A percentile compares a stretch with the other conserved stretches of the same genome.
These are phyloP conservation scores for Pagrus major DNA, from an alignment of 2,113 vertebrate genomes.

Conservation along the genomic window DNA sequence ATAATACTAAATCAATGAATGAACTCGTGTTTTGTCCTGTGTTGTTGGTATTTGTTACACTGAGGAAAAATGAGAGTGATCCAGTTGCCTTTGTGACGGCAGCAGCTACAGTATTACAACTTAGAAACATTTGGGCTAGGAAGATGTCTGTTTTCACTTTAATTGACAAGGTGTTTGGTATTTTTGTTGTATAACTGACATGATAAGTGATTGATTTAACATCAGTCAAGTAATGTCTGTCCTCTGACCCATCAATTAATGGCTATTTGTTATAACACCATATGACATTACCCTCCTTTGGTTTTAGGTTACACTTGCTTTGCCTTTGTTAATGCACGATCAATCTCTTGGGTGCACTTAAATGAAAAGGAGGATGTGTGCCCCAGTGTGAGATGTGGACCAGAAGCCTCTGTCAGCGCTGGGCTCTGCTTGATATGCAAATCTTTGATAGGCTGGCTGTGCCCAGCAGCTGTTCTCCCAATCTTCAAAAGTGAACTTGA, in stretches of 20 bases:
- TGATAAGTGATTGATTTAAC: background rate
- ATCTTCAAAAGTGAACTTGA: conserved; percentile 40
- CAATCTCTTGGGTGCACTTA: background rate
- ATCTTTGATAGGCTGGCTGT: conserved; percentile 26
- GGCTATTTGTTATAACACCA: background rate
- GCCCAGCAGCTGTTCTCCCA: conserved; percentile 37
- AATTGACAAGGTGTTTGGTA: too few species aligned
- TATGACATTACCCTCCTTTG: background rate
- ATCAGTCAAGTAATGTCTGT: background rate
- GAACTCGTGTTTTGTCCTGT: too few species aligned
- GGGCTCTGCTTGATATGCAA: conserved; percentile 50
- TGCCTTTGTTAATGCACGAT: conserved; percentile 30
- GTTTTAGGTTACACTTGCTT: background rate
- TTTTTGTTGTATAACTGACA: background rate
- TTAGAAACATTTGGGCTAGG: too few species aligned
- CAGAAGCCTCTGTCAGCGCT: conserved; percentile 6
- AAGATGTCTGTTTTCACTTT: too few species aligned
- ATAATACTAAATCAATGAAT: too few species aligned
- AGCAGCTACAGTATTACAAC: too few species aligned
- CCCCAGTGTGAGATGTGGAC: conserved; percentile 28
- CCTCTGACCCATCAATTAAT: background rate
- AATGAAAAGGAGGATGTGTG: background rate
- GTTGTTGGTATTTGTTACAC: too few species aligned
- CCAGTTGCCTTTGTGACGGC: too few species aligned
- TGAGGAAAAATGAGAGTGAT: too few species aligned